Conservation (phyloP, 2,888 invertebrate genomes). For the Calameuta idolon region DNA sequence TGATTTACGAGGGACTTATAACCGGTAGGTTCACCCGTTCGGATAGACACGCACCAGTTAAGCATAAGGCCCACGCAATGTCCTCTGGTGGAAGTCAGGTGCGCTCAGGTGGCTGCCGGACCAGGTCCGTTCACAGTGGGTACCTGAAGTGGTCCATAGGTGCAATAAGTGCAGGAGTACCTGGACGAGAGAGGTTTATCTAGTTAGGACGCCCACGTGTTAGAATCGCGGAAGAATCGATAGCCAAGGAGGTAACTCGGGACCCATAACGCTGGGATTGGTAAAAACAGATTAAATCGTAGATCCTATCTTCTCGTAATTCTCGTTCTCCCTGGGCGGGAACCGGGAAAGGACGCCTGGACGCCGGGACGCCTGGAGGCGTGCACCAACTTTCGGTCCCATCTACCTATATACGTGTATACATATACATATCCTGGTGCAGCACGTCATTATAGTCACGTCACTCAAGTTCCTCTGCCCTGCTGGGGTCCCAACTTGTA, state of each 20-base stretch:
- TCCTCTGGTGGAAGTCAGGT: conserved; percentile 39
- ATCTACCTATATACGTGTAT: conserved; percentile 25
- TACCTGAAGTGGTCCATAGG: not conserved
- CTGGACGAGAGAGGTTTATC: not conserved
- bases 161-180: not conserved
- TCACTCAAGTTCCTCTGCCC: conserved; percentile 56
- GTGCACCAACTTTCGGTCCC: conserved; percentile 35
- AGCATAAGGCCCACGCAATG: conserved; percentile 35
- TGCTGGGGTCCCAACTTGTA: conserved; percentile 46
- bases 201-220: not conserved
- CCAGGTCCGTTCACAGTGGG: not conserved
- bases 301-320: conserved; percentile 41
- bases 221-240: conserved; percentile 19
- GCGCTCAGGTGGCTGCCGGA: conserved; percentile 31
- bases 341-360: conserved; percentile 30
- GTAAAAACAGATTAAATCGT: conserved; percentile 51
- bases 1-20: not conserved
- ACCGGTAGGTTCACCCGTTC: not conserved
- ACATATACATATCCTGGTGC: conserved; percentile 32
- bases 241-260: conserved; percentile 16
- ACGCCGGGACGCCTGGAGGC: conserved; percentile 33
- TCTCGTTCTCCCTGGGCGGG: conserved; percentile 49
- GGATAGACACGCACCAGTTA: not conserved
- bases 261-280: conserved; percentile 46
- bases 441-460: conserved; percentile 62